These are phyloP conservation scores for Nematopogon swammerdamellus DNA, from an alignment of 2,888 invertebrate genomes.

Conservation along the genomic window DNA sequence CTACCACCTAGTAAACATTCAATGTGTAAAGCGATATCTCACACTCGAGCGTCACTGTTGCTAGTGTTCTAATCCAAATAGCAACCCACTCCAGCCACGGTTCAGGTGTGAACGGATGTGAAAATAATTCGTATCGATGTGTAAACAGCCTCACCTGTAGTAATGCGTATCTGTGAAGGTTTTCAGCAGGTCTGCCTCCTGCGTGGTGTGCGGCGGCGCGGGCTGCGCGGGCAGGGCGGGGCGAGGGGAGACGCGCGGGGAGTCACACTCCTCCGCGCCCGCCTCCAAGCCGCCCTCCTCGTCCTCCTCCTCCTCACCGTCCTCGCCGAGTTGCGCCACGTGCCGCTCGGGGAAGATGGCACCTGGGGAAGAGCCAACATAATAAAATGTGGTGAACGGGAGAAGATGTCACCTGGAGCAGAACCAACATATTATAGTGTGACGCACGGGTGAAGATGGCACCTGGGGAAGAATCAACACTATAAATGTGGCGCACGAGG, in stretches of 20 bases:
- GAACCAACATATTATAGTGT: too few species aligned
- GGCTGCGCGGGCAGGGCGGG: slow-evolving; percentile 36
- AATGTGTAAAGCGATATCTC: too few species aligned
- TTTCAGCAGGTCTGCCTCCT: slow-evolving; percentile 31
- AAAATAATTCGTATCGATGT: too few species aligned
- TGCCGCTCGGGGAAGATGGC: slow-evolving; percentile 44
- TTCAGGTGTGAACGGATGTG: too few species aligned
- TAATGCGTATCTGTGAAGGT: slow-evolving; percentile 31
- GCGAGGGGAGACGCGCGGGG: slow-evolving; percentile 29
- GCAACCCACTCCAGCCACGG: too few species aligned
- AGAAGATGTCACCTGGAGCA: too few species aligned
- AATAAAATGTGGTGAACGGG: neutral
- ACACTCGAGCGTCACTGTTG: too few species aligned
- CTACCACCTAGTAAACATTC: too few species aligned
- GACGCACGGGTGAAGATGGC: too few species aligned
- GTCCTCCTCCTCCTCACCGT: slow-evolving; percentile 28
- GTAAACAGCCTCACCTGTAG: slow-evolving; percentile 26
- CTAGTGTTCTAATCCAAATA: too few species aligned
- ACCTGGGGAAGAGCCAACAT: slow-evolving; percentile 19
- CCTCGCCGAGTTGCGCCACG: slow-evolving; percentile 21
- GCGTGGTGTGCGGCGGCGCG: slow-evolving; percentile 21
- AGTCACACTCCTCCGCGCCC: slow-evolving; percentile 31
- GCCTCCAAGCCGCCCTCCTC: slow-evolving; percentile 22
- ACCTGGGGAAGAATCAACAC: too few species aligned
- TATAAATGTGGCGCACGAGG: too few species aligned